phyloP scores from a whole-genome alignment of 2,888 invertebrate species.

The Microplitis deprimator region DNA sequence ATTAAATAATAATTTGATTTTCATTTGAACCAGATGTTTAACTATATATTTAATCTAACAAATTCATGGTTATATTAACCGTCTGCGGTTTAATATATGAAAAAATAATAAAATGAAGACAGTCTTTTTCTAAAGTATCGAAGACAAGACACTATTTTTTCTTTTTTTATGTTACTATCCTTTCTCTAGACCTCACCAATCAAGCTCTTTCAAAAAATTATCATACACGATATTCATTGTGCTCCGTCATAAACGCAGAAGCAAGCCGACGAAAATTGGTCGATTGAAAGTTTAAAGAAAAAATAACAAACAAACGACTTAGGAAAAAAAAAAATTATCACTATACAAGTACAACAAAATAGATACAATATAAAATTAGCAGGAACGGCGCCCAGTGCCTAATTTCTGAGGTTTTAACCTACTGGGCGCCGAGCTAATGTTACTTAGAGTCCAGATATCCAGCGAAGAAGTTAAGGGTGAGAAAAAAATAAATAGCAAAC shows the following conservation, averaged over 20 bases:
- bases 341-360: not conserved
- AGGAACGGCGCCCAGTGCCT: not conserved
- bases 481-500: not conserved
- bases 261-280: slow-evolving; percentile 5
- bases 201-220: not conserved
- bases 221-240: slow-evolving; percentile 15
- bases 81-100: not conserved
- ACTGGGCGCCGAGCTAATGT: not conserved
- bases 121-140: not conserved
- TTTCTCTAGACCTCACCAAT: not conserved
- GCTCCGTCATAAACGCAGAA: not conserved
- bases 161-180: not conserved
- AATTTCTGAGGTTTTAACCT: not conserved
- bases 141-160: not conserved
- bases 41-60: not conserved
- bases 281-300: slow-evolving; percentile 6
- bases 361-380: slow-evolving; percentile 8
- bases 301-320: not conserved
- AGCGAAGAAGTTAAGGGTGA: not conserved
- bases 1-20: not conserved
- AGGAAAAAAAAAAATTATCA: not conserved
- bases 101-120: not conserved
- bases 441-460: not conserved
- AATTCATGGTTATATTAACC: not conserved
- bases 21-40: not conserved